These are phyloP conservation scores for Campylomormyrus tamandua DNA, from an alignment of 2,113 vertebrate species.

Conservation along the genomic window DNA sequence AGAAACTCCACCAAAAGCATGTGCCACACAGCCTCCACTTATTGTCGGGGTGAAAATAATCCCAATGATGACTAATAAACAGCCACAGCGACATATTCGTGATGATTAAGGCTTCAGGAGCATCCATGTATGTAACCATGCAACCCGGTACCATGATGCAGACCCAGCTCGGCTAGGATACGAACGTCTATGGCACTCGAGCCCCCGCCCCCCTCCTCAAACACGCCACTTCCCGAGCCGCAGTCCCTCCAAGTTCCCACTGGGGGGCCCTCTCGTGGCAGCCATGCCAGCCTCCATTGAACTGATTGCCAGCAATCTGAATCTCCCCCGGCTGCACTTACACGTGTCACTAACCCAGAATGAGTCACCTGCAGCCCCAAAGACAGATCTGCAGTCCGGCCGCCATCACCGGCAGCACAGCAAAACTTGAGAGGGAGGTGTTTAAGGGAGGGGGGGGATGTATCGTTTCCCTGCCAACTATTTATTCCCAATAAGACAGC, in stretches of 20 bases:
- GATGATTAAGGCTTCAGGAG: background rate
- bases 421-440: background rate
- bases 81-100: background rate
- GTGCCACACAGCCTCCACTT: background rate
- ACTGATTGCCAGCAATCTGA: background rate
- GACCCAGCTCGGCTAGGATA: background rate
- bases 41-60: background rate
- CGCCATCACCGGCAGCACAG: background rate
- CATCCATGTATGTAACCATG: background rate
- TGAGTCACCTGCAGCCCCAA: slow-evolving; percentile 13
- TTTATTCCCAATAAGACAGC: slow-evolving; percentile 43
- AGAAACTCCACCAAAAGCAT: background rate
- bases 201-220: background rate
- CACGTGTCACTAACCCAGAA: slow-evolving; percentile 13
- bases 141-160: too few species aligned
- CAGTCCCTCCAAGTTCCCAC: background rate
- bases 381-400: background rate
- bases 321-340: background rate
- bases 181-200: background rate
- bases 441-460: background rate
- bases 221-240: background rate
- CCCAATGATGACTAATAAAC: slow-evolving; percentile 7
- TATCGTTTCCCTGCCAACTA: slow-evolving; percentile 22
- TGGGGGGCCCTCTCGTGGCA: background rate
- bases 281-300: background rate